Percentiles rank a stretch among this genome's conserved stretches.
phyloP scores from a whole-genome alignment of 2,113 vertebrate genomes.

The Apodemus sylvaticus region DNA sequence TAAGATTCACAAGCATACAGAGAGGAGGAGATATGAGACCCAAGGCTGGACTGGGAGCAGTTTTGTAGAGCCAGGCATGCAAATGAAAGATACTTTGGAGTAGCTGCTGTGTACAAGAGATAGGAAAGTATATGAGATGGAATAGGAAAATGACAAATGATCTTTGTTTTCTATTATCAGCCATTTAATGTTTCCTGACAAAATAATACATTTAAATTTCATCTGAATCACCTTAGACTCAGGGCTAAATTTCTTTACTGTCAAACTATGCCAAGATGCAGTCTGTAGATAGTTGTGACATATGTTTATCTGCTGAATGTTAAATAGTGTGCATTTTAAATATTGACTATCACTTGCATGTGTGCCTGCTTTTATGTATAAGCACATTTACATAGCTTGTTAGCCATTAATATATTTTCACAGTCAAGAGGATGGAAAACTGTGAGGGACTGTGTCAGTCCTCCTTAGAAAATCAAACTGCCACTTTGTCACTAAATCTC shows the following conservation, averaged over 20 bases:
- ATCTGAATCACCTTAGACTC: background rate
- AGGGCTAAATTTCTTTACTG: background rate
- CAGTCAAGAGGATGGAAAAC: background rate
- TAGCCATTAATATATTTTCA: background rate
- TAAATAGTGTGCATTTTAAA: background rate
- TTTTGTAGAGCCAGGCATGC: background rate
- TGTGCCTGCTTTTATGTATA: background rate
- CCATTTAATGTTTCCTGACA: background rate
- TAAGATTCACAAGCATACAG: background rate
- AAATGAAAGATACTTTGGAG: background rate
- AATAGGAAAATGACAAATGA: background rate
- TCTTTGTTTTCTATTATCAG: background rate
- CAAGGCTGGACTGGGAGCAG: background rate
- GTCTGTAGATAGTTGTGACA: background rate
- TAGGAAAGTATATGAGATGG: background rate
- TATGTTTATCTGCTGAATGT: background rate
- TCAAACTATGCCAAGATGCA: background rate
- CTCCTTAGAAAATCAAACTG: slow-evolving; percentile 9
- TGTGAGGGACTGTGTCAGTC: background rate
- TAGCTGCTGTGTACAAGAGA: background rate
- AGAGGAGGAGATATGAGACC: background rate
- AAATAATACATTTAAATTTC: slow-evolving; percentile 8
- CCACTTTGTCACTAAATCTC: background rate
- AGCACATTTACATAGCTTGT: background rate
- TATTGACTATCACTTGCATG: background rate